Evolutionary conservation across 2,113 vertebrate genomes (phyloP).

Genomic region (Gallinago media): DNA sequence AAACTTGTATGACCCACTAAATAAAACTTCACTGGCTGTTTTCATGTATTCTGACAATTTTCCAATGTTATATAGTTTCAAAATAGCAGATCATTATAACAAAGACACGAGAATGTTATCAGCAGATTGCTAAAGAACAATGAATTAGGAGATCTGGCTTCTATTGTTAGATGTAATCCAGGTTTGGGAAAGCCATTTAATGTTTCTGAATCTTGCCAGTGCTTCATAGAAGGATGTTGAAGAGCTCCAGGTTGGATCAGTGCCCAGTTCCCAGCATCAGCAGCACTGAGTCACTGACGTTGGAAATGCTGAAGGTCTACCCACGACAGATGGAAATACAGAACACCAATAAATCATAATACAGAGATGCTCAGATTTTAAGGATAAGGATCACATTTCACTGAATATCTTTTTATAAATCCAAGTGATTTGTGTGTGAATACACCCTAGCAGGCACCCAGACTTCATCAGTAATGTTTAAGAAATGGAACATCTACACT

Average conservation of each 20-base stretch:
- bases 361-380: conserved; percentile 6
- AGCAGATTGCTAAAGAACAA: not conserved
- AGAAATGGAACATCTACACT: not conserved
- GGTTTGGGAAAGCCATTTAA: not conserved
- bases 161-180: not conserved
- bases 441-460: not conserved
- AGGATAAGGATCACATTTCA: not conserved
- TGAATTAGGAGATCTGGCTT: not conserved
- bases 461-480: not conserved
- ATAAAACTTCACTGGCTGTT: not conserved
- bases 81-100: not conserved
- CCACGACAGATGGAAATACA: not conserved
- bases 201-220: not conserved
- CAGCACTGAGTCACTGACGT: not conserved
- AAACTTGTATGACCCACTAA: not conserved
- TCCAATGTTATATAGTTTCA: not conserved
- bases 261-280: not conserved
- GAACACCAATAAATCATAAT: conserved; percentile 11
- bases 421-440: not conserved
- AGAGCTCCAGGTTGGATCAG: not conserved
- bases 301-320: not conserved
- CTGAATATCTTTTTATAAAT: not conserved
- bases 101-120: not conserved
- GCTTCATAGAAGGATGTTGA: conserved; percentile 21
- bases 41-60: not conserved